Conservation (phyloP, 2,113 vertebrate genomes). For the Rhinolophus ferrumequinum region DNA sequence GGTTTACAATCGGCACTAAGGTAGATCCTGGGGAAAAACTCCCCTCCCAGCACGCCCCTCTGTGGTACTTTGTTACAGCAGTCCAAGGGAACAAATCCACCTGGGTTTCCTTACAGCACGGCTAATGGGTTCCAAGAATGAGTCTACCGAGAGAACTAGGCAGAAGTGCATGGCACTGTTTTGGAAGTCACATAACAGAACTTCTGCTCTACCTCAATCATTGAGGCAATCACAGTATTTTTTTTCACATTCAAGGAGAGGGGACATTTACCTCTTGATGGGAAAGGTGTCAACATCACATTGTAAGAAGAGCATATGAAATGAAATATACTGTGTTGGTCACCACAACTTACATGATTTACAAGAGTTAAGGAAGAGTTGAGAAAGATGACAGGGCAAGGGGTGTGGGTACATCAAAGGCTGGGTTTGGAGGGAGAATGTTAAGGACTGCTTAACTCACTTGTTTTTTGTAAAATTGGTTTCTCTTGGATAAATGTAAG, state of each 20-base stretch:
- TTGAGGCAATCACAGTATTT: neutral
- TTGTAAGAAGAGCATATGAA: too few relatives aligned
- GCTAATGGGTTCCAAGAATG: neutral
- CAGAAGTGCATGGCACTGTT: neutral
- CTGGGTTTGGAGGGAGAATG: neutral
- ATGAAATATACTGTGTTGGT: neutral
- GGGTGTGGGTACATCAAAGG: neutral
- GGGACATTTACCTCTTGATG: neutral
- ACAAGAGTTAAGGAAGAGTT: neutral
- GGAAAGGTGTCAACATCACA: too few relatives aligned
- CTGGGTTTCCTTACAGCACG: neutral
- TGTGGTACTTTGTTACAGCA: neutral
- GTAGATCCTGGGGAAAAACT: neutral
- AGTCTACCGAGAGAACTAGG: neutral
- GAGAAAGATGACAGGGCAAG: neutral
- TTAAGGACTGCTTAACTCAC: neutral
- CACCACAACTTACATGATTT: neutral
- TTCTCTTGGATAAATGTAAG: neutral
- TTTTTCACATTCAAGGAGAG: neutral
- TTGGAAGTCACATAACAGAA: neutral
- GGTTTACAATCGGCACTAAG: neutral
- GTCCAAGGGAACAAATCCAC: neutral
- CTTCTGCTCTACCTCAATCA: neutral
- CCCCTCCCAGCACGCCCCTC: too few relatives aligned
- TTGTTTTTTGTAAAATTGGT: neutral